A percentile compares a stretch with the other conserved stretches of the same genome.
phyloP scores from a whole-genome alignment of 2,797 vertebrate genomes.

The Euthynnus affinis region DNA sequence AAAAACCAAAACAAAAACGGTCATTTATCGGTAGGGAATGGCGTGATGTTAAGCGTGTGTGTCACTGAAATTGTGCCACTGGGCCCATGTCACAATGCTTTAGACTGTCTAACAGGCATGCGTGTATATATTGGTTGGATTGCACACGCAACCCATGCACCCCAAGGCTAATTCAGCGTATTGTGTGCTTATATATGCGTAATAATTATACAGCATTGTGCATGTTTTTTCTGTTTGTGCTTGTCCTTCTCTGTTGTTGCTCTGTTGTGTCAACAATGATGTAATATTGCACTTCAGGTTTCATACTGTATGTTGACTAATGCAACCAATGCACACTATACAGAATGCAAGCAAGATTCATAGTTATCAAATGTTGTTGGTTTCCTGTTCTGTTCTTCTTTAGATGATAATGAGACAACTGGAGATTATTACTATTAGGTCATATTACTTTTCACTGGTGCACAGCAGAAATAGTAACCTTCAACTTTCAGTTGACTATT shows the following conservation, averaged over 20 bases:
- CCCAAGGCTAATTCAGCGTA: slow-evolving; percentile 34
- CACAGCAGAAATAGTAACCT: not conserved
- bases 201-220: slow-evolving; percentile 12
- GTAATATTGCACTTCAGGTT: slow-evolving; percentile 14
- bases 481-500: slow-evolving; percentile 1
- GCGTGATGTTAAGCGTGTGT: slow-evolving; percentile 63
- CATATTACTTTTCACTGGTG: not conserved
- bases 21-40: slow-evolving; percentile 57
- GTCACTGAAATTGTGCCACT: slow-evolving; percentile 67
- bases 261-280: slow-evolving; percentile 34
- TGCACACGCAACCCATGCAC: slow-evolving; percentile 50
- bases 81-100: slow-evolving; percentile 62
- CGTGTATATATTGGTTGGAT: slow-evolving; percentile 35
- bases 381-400: not conserved
- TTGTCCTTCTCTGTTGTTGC: not conserved
- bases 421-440: too few relatives aligned
- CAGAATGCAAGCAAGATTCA: not conserved
- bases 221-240: slow-evolving; percentile 9
- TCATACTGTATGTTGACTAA: not conserved
- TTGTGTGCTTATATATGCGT: slow-evolving; percentile 32
- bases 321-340: not conserved
- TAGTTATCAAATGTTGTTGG: not conserved
- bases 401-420: not conserved
- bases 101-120: slow-evolving; percentile 41
- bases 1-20: not conserved